These are phyloP conservation scores for Martes flavigula DNA, from an alignment of 2,797 vertebrate genomes.

Conservation along the genomic window DNA sequence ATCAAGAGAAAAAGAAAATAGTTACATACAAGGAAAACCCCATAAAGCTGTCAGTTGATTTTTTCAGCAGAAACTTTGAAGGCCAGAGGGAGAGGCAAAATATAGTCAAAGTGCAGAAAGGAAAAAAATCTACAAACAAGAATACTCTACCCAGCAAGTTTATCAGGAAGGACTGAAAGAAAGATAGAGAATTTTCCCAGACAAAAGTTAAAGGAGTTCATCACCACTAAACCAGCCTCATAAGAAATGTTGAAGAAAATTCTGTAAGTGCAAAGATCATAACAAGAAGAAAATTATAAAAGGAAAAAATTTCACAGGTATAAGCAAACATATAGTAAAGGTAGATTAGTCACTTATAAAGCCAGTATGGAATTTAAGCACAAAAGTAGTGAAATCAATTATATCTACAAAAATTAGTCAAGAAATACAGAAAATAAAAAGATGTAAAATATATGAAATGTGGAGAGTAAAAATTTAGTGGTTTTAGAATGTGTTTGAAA, in stretches of 20 bases:
- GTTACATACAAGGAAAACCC: background rate
- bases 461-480: background rate
- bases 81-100: background rate
- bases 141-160: background rate
- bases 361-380: background rate
- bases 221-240: background rate
- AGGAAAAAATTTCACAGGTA: background rate
- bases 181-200: background rate
- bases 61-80: background rate
- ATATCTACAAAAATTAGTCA: background rate
- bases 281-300: background rate
- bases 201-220: background rate
- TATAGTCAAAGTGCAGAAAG: background rate
- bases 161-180: background rate
- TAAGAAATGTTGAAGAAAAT: background rate
- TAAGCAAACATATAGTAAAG: background rate
- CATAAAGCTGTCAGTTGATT: background rate
- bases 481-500: background rate
- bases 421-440: background rate
- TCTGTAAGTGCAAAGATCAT: background rate
- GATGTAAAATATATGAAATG: background rate
- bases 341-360: background rate
- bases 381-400: background rate
- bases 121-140: background rate
- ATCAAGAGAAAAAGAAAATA: background rate